Base-by-base conservation (phyloP, 2,113 vertebrate genomes). In the Tachysurus fulvidraco region DNA sequence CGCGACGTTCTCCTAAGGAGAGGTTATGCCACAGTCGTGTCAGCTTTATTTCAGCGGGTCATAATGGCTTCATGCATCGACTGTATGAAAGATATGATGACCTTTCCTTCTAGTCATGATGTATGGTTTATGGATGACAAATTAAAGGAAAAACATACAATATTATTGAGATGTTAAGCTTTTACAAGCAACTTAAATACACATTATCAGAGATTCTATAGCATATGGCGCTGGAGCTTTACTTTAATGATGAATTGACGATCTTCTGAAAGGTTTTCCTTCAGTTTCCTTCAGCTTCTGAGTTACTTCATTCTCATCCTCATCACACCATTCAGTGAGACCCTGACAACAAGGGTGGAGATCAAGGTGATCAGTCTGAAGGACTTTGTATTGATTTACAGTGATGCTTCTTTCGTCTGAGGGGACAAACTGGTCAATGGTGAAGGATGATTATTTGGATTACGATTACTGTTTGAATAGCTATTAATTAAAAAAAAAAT, bases 51-150 rank as follows among this genome's bases (percentile, higher is more conserved):
- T 57, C 16, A 30, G n/a, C 16, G 57, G 19, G 78, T 41, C 30
- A 13, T 60, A 60, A 81, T 44, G 30, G 55, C 55, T 60, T 36
- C 19, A 81, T 60, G 78, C 78, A 25, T 81, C 78, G 60, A 81
- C 44, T 25, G 7, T 4, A 16, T 44, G 55, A 81, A 60, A 41
- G 30, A 44, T 12, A 11, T 17, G 9, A 19, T 17, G 50, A 57
- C 52, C 16, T 57, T 57, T 55, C 46, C 5, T 57, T 21, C 1
- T 79, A 16, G 3, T 30, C 50, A 30, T 57, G 14, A 52, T 52
- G 50, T 25, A 17, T 2, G 9, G n/a, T 13, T 0, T 11, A 55
- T 2, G 17, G 23, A 21, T 10, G 28, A 55, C n/a, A 79, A 28
- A 79, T 55, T 30, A 55, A 55, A 57, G 50, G n/a, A 28, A 28